A percentile compares a stretch with the other conserved stretches of the same genome.
Evolutionary conservation across 1,140 invertebrate species (phyloP).

Genomic region (Harlomillsia oculata): DNA sequence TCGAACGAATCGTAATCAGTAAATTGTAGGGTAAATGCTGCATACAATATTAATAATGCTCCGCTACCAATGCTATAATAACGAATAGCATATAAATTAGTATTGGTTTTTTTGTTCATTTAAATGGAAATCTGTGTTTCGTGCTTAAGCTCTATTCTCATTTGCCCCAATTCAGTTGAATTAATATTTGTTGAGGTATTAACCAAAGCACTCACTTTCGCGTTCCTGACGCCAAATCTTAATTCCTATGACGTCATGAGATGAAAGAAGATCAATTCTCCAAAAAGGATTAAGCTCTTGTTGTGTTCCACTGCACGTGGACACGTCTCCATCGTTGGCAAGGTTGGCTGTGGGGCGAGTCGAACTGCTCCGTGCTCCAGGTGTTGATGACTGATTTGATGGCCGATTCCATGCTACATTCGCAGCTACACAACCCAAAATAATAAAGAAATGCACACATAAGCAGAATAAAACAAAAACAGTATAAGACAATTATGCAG

Average conservation of each 20-base stretch:
- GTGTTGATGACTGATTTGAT: conserved; percentile 16
- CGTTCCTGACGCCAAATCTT: conserved; percentile 46
- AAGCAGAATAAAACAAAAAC: too few relatives aligned
- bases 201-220: not conserved
- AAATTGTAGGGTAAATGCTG: not conserved
- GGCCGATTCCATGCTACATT: conserved; percentile 19
- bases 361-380: not conserved
- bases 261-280: conserved; percentile 72
- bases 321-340: conserved; percentile 14
- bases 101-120: too few relatives aligned
- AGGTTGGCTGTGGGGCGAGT: conserved; percentile 1
- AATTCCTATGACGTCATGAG: conserved; percentile 72
- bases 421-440: conserved; percentile 3
- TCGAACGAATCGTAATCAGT: not conserved
- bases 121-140: too few relatives aligned
- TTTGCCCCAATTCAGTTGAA: too few relatives aligned
- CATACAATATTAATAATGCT: not conserved
- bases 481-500: too few relatives aligned
- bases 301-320: conserved; percentile 70
- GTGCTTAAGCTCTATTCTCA: too few relatives aligned
- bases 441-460: not conserved
- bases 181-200: too few relatives aligned
- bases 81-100: too few relatives aligned
- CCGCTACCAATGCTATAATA: too few relatives aligned
- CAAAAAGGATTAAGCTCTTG: conserved; percentile 82